Base-by-base conservation (phyloP, 2,797 vertebrate species). In the Acanthurus tractus region DNA sequence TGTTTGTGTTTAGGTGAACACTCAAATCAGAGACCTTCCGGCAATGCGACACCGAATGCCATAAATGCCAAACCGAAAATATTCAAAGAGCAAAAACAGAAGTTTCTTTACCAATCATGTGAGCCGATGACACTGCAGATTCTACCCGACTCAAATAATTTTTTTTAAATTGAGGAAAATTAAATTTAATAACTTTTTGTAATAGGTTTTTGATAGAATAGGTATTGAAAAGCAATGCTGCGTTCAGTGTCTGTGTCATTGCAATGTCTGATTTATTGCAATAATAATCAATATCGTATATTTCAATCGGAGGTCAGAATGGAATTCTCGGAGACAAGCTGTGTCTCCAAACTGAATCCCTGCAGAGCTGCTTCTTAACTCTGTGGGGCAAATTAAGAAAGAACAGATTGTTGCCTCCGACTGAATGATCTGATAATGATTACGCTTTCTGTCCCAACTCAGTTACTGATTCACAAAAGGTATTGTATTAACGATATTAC, bases 1-100 rank as follows among this genome's bases (percentile, higher is more conserved):
- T 88, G 81, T 92, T 91, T 89, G 84, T 79, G 63, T 76, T 90
- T 78, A 85, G 74, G 81, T 90, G 81, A 88, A 78, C 23, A 50
- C 63, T 73, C 50, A 69, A 57, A 83, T 59, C 63, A 77, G 23
- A 46, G 68, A 62, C 63, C 54, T 23, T 61, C 73, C 77, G 82
- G 75, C 59, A 52, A 52, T 25, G 57, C 9, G 0, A 2, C 64
- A 29, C n/a, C 46, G 65, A 77, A 82, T 77, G 49, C 50, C 29
- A 64, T 57, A 76, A 66, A 75, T 36, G n/a, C 45, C 6, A 44
- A 38, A 40, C 38, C 65, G 74, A 20, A 70, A 84, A 75, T 29
- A 42, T 56, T 46, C 49, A 6, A 2, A 49, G 59, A 66, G 40
- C 66, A 63, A 58, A 58, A 78, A 79, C 36, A 25, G 9, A 50